Evolutionary conservation across 2,113 vertebrate species (phyloP), one percentile per base, ranked within the genome.

Genomic region (Lathamus discolor): DNA sequence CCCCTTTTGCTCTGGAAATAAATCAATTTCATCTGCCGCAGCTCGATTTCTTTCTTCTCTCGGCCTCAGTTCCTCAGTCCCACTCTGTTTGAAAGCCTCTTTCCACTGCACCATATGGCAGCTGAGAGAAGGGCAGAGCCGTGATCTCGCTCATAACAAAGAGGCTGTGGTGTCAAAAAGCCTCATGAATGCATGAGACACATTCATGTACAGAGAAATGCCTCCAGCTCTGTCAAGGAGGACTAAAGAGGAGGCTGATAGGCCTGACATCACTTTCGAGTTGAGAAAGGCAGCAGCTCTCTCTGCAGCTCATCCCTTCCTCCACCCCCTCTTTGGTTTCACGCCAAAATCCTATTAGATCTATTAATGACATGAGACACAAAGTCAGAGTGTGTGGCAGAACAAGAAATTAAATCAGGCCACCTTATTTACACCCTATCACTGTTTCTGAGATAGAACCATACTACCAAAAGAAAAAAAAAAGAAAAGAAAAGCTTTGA

Each of bases 71-170:
- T 86, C 68, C 64, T 14, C 55, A 19, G 74, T 68, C 91, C 77
- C 61, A 16, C 96, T 92, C 95, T 62, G 96, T 94, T 97, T 97
- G 94, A 97, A 97, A 96, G 94, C 68, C 37, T 74, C 92, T 83
- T 94, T 95, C 97, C 95, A 72, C 90, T 12, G 96, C 96, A 98
- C 98, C 99, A 99, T 99, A 99, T 99, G 99, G 99, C 98, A 98
- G 98, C 97, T 99, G 98, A 98, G 98, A 97, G 97, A 95, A 97
- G 94, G 92, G 90, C 90, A 97, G 96, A 96, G 95, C 96, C 92
- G 62, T 91, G 98, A 97, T 98, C 96, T 66, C 94, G 75, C 97
- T 97, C 75, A 1, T 44, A 97, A 99, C 99, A 99, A 99, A 97
- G 98, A 93, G 95, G 84, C 98, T 96, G 97, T 44, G 96, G 97